Base-by-base conservation (phyloP, 2,888 invertebrate genomes). In the Heliconius cydno region DNA sequence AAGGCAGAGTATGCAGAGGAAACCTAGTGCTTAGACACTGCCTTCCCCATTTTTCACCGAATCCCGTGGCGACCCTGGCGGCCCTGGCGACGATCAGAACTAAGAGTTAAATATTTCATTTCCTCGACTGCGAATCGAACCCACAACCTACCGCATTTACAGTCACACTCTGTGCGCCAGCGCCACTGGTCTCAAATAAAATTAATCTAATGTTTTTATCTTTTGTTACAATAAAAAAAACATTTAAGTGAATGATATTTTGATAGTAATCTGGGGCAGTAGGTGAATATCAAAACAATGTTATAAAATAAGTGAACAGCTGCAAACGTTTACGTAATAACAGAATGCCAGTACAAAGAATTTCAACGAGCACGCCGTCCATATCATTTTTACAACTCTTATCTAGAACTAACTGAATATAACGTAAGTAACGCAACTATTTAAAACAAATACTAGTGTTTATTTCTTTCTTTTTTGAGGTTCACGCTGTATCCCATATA, bases 251-350 rank as follows among this genome's bases (percentile, higher is more conserved):
- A 30, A 57, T n/a, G 6, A 60, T 73, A 73, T n/a, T 73, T 57
- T 60, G 38, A 34, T 60, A 73, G 60, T 60, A 25, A 73, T 73
- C 73, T 73, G 60, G 73, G 73, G n/a, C 34, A 73, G 73, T 60
- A 60, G 73, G 73, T 73, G 34, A 73, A 73, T 60, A 73, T 60
- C 73, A 60, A 60, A 60, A 57, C 38, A 38, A 19, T 60, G 73
- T 73, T 73, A 73, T 73, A 73, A 73, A 38, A 57, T 19, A 52
- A 34, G 19, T 34, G n/a, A 57, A 73, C 60, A 73, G 30, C 72
- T 57, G n/a, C 60, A 34, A 60, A 34, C 60, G 34, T n/a, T 73
- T 73, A 25, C 60, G 73, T 73, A 60, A 73, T 25, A 7, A 72
- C 30, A 57, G 72, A 57, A 57, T 7, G 57, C 57, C 72, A 34